Conservation (phyloP, 2,797 vertebrate genomes). For the Parambassis ranga region DNA sequence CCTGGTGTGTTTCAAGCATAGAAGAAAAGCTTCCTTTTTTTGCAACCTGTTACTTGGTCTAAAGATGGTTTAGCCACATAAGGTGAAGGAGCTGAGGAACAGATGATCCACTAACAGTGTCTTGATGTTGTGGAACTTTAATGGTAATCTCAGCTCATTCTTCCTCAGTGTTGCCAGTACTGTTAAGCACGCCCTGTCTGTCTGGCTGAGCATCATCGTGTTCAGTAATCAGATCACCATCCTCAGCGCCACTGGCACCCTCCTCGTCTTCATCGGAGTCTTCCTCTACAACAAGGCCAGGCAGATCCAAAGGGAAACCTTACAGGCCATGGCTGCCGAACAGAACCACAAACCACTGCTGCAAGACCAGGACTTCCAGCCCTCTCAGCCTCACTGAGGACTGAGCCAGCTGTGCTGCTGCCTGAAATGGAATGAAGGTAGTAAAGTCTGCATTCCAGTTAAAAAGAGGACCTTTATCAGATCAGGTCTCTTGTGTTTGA, state of each 20-base stretch:
- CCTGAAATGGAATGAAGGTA: not conserved
- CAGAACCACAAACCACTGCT: slow-evolving; percentile 54
- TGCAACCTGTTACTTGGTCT: no score
- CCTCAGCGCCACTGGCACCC: slow-evolving; percentile 87
- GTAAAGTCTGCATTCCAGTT: not conserved
- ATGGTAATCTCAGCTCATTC: not conserved
- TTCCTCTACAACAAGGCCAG: slow-evolving; percentile 92
- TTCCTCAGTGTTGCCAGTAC: slow-evolving; percentile 91
- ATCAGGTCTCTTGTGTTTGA: no score
- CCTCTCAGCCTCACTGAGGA: slow-evolving; percentile 23
- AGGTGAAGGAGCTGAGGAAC: no score
- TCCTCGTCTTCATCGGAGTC: slow-evolving; percentile 88
- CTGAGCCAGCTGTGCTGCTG: not conserved
- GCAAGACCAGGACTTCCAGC: slow-evolving; percentile 48
- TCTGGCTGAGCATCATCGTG: slow-evolving; percentile 95
- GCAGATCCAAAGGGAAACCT: slow-evolving; percentile 83
- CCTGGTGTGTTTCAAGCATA: no score
- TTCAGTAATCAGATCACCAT: slow-evolving; percentile 92
- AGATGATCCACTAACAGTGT: no score
- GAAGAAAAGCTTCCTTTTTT: no score
- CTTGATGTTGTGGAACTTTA: no score
- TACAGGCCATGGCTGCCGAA: slow-evolving; percentile 76
- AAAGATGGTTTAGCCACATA: no score
- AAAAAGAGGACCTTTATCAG: not conserved
- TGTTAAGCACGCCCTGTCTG: slow-evolving; percentile 93